Evolutionary conservation across 2,888 invertebrate genomes (phyloP), one percentile per base, ranked within the genome.

Genomic region (Andrena haemorrhoa): DNA sequence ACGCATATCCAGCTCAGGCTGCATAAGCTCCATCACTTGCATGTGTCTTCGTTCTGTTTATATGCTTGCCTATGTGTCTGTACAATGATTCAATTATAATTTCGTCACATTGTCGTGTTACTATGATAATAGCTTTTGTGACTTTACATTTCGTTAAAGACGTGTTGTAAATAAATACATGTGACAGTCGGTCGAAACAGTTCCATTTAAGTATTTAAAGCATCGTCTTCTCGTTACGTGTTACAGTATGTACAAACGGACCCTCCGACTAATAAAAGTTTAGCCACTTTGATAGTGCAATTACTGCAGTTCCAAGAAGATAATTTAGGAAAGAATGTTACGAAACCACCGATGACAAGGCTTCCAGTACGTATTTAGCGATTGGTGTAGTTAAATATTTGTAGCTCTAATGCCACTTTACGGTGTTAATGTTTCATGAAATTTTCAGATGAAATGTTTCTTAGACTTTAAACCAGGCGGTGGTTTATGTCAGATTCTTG

Each of bases 221-320:
- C 29, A 29, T n/a, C 31, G 1, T 56, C 16, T 41, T 41, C 5
- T 41, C 41, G 35, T 71, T 86, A 79, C 85, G 83, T 81, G 88
- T 95, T 96, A 58, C 94, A 98, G 98, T 97, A 98, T 95, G 96
- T 98, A 51, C 98, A 98, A 94, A 97, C 98, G 66, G 99, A 99
- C 93, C 98, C 98, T 79, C 98, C 98, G 23, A 99, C 98, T 33
- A 98, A 98, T 94, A 99, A 99, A 94, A 97, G 97, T 70, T 94
- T 99, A 91, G 96, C 98, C 0, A 96, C 97, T 89, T 95, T 99
- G 73, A 96, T 98, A 3, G 95, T 98, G 81, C 98, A 98, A 93
- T 95, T 99, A 87, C 96, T 99, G 85, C 98, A 98, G 94, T 99
- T 99, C 94, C 99, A 99, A 95, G 99, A 99, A 93, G 98, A 98